Percentiles rank a stretch among this genome's conserved stretches.
Conservation (phyloP, 2,797 vertebrate species). For the Leptoclinus maculatus region DNA sequence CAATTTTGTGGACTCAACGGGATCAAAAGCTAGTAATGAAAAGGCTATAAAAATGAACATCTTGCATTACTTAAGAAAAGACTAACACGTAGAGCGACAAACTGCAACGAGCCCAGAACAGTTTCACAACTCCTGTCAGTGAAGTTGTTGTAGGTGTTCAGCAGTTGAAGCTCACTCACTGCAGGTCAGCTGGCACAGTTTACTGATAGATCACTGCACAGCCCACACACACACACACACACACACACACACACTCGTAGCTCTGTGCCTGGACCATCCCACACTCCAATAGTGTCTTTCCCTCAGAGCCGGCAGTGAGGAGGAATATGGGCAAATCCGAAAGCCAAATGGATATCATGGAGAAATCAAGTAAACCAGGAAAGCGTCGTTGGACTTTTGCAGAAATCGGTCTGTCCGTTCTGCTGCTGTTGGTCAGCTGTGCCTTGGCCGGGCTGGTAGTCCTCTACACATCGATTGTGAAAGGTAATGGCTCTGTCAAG, state of each 20-base stretch:
- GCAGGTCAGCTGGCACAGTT: constrained; percentile 74
- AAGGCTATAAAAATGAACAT: background rate
- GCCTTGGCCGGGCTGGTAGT: constrained; percentile 89
- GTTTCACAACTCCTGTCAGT: constrained; percentile 61
- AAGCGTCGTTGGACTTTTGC: constrained; percentile 86
- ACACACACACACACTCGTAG: constrained; percentile 29
- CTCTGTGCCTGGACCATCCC: constrained; percentile 66
- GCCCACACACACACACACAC: constrained; percentile 34
- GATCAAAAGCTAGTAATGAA: background rate
- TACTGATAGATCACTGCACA: constrained; percentile 69
- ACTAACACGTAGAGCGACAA: constrained; percentile 18
- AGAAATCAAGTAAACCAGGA: constrained; percentile 87
- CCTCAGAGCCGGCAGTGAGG: constrained; percentile 70
- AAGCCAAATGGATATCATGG: constrained; percentile 94
- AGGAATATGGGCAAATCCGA: constrained; percentile 94
- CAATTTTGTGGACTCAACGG: background rate
- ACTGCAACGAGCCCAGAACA: constrained; percentile 37
- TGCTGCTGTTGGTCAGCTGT: constrained; percentile 90
- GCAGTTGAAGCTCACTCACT: constrained; percentile 70
- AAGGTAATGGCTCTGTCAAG: constrained; percentile 82
- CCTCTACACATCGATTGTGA: constrained; percentile 88
- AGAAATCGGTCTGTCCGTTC: constrained; percentile 87
- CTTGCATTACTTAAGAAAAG: constrained; percentile 15
- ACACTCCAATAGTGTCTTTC: constrained; percentile 66
- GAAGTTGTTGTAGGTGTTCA: constrained; percentile 73